Evolutionary conservation across 2,888 invertebrate species (phyloP), one percentile per base, ranked within the genome.

Genomic region (Leucophora obtusa): DNA sequence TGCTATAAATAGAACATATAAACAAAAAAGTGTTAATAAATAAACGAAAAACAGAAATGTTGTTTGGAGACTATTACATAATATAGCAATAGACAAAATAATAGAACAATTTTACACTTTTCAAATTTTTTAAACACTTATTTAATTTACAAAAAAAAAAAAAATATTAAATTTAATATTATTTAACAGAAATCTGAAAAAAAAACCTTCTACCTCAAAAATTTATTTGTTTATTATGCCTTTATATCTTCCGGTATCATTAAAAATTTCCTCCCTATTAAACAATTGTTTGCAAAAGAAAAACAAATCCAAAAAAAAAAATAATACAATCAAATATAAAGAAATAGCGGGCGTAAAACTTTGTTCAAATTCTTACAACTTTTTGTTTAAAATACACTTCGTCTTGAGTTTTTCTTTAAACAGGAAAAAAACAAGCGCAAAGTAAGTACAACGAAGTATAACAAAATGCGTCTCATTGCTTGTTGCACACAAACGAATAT

Each of bases 251-350:
- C 75, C 75, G 66, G 69, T 81, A 73, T 81, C 76, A 81, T 81
- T 77, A 81, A 81, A 81, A 81, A 70, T 81, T 81, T 81, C 81
- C 73, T 70, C 77, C 66, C 81, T 60, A 81, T 77, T 81, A 73
- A 81, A 70, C 81, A 77, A 77, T 70, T 70, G 77, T 77, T 73
- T 73, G 60, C 62, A 33, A 75, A 77, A 77, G 66, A 54, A 71
- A 66, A 71, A 77, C 71, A 71, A 77, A 75, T 66, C 63, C 17
- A 59, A 28, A 65, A n/a, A n/a, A n/a, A n/a, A n/a, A n/a, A 70
- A 74, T 70, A 70, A 70, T 56, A 71, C 62, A 71, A 70, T 66
- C 71, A 54, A 60, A 71, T 14, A 59, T 77, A 54, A 50, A 38
- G 54, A 54, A 60, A 66, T 51, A 18, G 66, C 71, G 77, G 62